These are phyloP conservation scores for Drosophila teissieri DNA, from an alignment of 1,140 invertebrate species.

Conservation along the genomic window DNA sequence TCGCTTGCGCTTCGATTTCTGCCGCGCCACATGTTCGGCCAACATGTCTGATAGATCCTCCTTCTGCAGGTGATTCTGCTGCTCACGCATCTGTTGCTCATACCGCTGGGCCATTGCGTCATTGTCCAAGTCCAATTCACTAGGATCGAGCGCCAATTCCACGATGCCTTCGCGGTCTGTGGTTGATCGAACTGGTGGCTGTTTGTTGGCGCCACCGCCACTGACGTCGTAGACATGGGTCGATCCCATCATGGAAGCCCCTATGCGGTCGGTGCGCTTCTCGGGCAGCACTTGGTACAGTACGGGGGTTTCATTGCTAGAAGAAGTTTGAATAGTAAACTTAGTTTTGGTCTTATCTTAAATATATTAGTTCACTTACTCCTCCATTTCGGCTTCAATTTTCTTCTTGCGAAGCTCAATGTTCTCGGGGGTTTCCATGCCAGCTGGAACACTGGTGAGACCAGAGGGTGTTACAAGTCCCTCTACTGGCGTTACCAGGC, in stretches of 20 bases:
- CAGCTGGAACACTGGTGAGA: slow-evolving; percentile 96
- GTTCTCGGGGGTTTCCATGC: slow-evolving; percentile 98
- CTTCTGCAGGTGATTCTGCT: slow-evolving; percentile 93
- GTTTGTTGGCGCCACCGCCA: slow-evolving; percentile 81
- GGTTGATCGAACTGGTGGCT: slow-evolving; percentile 74
- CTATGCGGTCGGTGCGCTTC: slow-evolving; percentile 94
- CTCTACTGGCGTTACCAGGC: slow-evolving; percentile 92
- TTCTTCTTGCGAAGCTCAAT: slow-evolving; percentile 99
- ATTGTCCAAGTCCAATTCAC: slow-evolving; percentile 97
- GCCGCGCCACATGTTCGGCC: slow-evolving; percentile 97
- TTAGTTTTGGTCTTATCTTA: background rate
- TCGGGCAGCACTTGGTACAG: slow-evolving; percentile 98
- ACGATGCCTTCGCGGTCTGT: slow-evolving; percentile 89
- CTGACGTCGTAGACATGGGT: slow-evolving; percentile 97
- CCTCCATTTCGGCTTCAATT: slow-evolving; percentile 98
- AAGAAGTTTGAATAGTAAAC: slow-evolving; percentile 41
- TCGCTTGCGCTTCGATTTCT: slow-evolving; percentile 96
- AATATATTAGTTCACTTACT: slow-evolving; percentile 85
- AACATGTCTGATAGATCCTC: slow-evolving; percentile 99
- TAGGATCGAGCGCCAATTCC: slow-evolving; percentile 98
- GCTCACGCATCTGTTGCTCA: slow-evolving; percentile 97
- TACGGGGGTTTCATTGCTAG: slow-evolving; percentile 93
- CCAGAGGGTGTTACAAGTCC: slow-evolving; percentile 98
- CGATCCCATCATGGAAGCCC: slow-evolving; percentile 99
- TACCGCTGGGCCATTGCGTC: slow-evolving; percentile 98